These are phyloP conservation scores for Rhingia rostrata DNA, from an alignment of 2,888 invertebrate genomes.

Conservation along the genomic window DNA sequence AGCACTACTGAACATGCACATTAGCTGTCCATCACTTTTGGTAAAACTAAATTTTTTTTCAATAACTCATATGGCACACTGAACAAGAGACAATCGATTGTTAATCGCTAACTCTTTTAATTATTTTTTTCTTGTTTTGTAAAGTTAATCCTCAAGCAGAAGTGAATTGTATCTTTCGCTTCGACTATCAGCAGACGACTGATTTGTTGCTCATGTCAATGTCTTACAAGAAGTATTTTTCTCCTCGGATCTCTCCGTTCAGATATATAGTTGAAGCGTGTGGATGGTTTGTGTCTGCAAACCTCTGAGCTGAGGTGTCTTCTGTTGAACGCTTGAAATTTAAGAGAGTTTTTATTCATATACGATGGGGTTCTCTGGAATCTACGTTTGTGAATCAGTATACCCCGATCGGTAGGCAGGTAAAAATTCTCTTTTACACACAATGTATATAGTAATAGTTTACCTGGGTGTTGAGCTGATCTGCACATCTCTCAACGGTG, in stretches of 20 bases:
- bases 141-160: conserved; percentile 56
- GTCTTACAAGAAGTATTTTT: conserved; percentile 81
- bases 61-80: conserved; percentile 63
- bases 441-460: conserved; percentile 20
- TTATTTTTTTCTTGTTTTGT: conserved; percentile 28
- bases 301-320: conserved; percentile 41
- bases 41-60: background rate
- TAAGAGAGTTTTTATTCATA: conserved; percentile 51
- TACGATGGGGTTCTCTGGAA: background rate
- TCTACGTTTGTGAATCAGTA: background rate
- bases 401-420: background rate
- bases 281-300: conserved; percentile 62
- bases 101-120: conserved; percentile 33
- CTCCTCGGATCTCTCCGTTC: conserved; percentile 55
- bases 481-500: conserved; percentile 42
- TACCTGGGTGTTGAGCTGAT: conserved; percentile 30
- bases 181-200: conserved; percentile 81
- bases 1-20: conserved; percentile 1
- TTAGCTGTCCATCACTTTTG: conserved; percentile 20
- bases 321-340: conserved; percentile 28
- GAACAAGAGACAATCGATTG: conserved; percentile 15
- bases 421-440: background rate
- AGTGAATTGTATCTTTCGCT: conserved; percentile 78
- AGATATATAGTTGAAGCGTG: conserved; percentile 39
- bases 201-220: conserved; percentile 79